Conservation (phyloP, 2,888 invertebrate genomes). For the Drosophila pseudotakahashii region DNA sequence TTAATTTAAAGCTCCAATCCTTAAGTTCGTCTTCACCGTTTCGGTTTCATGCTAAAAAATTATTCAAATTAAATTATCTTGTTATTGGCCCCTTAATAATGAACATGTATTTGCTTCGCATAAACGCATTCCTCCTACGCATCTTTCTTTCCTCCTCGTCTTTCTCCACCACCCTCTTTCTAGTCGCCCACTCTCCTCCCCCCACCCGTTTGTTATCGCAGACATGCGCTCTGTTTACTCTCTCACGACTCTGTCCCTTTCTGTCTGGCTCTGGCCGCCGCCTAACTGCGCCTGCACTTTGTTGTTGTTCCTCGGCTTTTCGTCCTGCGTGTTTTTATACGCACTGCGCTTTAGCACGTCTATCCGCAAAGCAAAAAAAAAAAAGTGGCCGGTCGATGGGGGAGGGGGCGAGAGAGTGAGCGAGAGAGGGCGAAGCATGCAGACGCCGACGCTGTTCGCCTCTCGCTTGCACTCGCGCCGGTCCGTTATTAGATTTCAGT, state of each 20-base stretch:
- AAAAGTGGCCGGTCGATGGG: not conserved
- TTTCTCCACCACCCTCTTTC: constrained; percentile 7
- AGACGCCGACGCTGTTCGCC: constrained; percentile 28
- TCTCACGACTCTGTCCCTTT: constrained; percentile 28
- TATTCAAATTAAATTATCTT: too few species aligned
- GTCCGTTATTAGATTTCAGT: constrained; percentile 72
- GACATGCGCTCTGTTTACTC: constrained; percentile 50
- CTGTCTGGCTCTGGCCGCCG: constrained; percentile 54
- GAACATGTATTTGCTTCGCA: not conserved
- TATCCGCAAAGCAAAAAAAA: constrained; percentile 62
- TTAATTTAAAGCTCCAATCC: too few species aligned
- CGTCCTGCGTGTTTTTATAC: constrained; percentile 77
- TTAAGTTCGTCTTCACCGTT: too few species aligned
- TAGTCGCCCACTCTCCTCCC: not conserved
- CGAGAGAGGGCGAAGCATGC: constrained; percentile 23
- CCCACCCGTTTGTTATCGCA: constrained; percentile 9
- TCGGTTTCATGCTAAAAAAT: too few species aligned
- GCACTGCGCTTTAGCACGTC: constrained; percentile 72
- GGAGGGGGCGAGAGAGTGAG: not conserved
- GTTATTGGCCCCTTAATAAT: not conserved
- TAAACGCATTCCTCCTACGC: constrained; percentile 10
- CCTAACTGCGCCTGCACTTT: constrained; percentile 46
- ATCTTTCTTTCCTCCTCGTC: not conserved
- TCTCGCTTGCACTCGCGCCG: constrained; percentile 57
- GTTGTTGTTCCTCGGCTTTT: constrained; percentile 49